A percentile compares a stretch with the other conserved stretches of the same genome.
These are phyloP conservation scores for Brachyptera risi DNA, from an alignment of 2,888 invertebrate species.

Conservation along the genomic window DNA sequence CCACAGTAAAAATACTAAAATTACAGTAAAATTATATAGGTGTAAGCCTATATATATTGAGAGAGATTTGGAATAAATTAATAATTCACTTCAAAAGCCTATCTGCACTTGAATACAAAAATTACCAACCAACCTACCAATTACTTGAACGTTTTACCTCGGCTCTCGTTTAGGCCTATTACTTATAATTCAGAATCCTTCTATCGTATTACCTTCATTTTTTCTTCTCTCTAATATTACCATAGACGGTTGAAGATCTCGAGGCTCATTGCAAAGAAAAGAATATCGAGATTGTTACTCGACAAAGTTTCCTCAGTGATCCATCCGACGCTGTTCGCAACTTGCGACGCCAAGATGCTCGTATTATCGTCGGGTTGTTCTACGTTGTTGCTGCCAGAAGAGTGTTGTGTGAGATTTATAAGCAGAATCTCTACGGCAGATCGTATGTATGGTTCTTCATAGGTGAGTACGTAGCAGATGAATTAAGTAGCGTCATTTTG, in stretches of 20 bases:
- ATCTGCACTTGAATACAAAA: too few relatives aligned
- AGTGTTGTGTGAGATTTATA: conserved; percentile 95
- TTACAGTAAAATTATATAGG: too few relatives aligned
- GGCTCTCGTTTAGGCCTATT: too few relatives aligned
- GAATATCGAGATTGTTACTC: conserved; percentile 91
- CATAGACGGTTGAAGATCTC: conserved; percentile 97
- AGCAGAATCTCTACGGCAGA: conserved; percentile 88
- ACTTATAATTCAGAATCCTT: too few relatives aligned
- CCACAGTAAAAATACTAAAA: too few relatives aligned
- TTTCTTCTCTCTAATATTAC: too few relatives aligned
- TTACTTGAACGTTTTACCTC: too few relatives aligned
- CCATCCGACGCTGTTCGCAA: conserved; percentile 95
- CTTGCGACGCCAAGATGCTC: conserved; percentile 89
- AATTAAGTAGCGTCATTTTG: not conserved
- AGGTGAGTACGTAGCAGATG: conserved; percentile 55
- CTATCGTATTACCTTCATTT: too few relatives aligned
- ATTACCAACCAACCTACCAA: too few relatives aligned
- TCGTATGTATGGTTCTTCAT: conserved; percentile 99
- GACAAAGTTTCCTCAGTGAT: conserved; percentile 96
- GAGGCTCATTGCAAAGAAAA: conserved; percentile 89
- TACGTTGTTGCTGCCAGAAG: conserved; percentile 96
- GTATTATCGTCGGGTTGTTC: conserved; percentile 97
- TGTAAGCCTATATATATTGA: too few relatives aligned
- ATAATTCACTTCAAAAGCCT: too few relatives aligned
- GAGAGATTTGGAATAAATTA: too few relatives aligned